phyloP scores from a whole-genome alignment of 2,888 invertebrate species.

The Tachina fera region DNA sequence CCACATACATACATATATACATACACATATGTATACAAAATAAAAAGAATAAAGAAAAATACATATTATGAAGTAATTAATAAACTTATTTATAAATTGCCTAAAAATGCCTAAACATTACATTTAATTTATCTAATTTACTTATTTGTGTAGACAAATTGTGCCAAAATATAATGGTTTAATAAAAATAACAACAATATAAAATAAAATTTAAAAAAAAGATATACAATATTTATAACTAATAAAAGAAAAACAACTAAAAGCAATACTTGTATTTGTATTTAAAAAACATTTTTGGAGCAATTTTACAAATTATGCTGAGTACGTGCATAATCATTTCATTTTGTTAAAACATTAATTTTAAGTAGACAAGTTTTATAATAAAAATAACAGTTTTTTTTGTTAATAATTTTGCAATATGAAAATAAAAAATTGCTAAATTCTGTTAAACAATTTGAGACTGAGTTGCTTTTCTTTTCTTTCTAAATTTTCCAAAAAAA shows the following conservation, averaged over 20 bases:
- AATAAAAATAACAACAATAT: constrained; percentile 30
- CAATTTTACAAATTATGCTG: constrained; percentile 68
- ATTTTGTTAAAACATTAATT: constrained; percentile 62
- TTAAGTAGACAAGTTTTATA: constrained; percentile 64
- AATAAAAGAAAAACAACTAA: constrained; percentile 65
- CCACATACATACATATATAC: background rate
- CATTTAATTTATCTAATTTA: constrained; percentile 28
- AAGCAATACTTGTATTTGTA: constrained; percentile 67
- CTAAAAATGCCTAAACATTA: constrained; percentile 5
- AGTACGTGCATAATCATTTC: constrained; percentile 51
- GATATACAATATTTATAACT: constrained; percentile 58
- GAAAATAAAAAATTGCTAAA: constrained; percentile 31
- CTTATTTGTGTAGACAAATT: constrained; percentile 52
- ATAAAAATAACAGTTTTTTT: constrained; percentile 44
- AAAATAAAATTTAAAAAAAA: constrained; percentile 35
- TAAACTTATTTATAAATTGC: background rate
- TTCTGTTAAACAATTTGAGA: constrained; percentile 69
- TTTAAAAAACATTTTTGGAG: constrained; percentile 66
- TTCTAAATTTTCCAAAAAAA: constrained; percentile 14
- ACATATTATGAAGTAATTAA: constrained; percentile 6
- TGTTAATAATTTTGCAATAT: constrained; percentile 52
- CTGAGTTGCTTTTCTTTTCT: constrained; percentile 66
- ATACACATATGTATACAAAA: too few relatives aligned
- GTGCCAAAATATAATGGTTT: constrained; percentile 67
- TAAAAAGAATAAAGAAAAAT: constrained; percentile 1